phyloP scores from a whole-genome alignment of 2,113 vertebrate genomes.

The Tor tambroides region DNA sequence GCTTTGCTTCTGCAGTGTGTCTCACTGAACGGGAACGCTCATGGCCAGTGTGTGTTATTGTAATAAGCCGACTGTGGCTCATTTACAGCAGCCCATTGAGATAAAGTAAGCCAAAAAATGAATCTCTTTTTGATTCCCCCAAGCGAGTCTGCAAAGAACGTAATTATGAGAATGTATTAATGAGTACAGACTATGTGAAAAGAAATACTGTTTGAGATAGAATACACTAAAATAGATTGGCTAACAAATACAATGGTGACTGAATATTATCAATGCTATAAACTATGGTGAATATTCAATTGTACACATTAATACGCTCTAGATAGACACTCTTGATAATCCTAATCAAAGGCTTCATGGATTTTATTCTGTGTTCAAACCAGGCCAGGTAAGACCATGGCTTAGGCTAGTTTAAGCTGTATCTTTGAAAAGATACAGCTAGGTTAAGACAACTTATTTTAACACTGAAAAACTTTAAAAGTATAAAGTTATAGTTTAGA shows the following conservation, averaged over 20 bases:
- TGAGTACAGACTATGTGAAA: constrained; percentile 8
- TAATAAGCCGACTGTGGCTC: constrained; percentile 29
- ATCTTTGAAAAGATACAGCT: no score
- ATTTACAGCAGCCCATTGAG: constrained; percentile 41
- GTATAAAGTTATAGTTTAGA: no score
- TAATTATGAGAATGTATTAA: constrained; percentile 36
- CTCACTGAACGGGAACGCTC: neutral
- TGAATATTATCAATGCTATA: constrained; percentile 17
- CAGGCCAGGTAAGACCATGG: neutral
- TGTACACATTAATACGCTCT: neutral
- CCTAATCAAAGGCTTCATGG: neutral
- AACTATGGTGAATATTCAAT: neutral
- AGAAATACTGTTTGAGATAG: constrained; percentile 27
- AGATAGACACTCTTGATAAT: neutral
- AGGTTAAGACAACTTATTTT: no score
- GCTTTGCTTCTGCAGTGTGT: constrained; percentile 9
- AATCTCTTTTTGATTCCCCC: constrained; percentile 38
- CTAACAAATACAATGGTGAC: neutral
- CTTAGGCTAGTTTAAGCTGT: neutral
- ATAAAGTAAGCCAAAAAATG: constrained; percentile 36
- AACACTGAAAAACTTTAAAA: no score
- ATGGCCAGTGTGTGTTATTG: constrained; percentile 25
- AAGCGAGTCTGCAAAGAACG: constrained; percentile 11
- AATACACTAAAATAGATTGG: constrained; percentile 2
- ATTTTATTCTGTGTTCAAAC: neutral